Conservation (phyloP, 1,140 invertebrate genomes). For the Oryctes rhinoceros region DNA sequence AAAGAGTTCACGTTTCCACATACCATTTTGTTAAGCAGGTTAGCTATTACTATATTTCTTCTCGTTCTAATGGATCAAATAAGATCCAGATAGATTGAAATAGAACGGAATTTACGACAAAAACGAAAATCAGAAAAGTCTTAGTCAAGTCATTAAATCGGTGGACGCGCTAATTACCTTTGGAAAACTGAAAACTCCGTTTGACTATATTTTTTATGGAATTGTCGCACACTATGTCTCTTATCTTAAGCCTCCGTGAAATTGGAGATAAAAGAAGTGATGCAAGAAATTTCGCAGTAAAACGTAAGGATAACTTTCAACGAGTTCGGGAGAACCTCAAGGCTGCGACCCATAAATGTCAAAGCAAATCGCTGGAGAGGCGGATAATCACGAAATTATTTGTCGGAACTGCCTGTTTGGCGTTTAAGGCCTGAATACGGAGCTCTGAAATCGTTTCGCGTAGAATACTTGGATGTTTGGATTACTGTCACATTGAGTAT, state of each 20-base stretch:
- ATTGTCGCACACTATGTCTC: not conserved
- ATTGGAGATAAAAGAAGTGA: constrained; percentile 30
- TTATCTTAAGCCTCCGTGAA: not conserved
- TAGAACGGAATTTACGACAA: not conserved
- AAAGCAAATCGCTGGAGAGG: not conserved
- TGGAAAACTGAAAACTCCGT: not conserved
- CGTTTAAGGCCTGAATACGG: not conserved
- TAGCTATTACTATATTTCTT: too few relatives aligned
- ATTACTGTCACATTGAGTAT: too few relatives aligned
- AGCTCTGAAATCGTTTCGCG: not conserved
- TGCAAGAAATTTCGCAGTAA: constrained; percentile 27
- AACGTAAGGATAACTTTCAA: constrained; percentile 4
- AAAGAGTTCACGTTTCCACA: too few relatives aligned
- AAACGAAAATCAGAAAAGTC: not conserved
- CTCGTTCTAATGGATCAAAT: too few relatives aligned
- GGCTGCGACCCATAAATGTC: constrained; percentile 22
- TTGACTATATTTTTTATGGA: not conserved
- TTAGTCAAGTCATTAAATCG: not conserved
- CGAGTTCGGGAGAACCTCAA: constrained; percentile 9
- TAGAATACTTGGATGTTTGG: not conserved
- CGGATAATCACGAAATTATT: constrained; percentile 24
- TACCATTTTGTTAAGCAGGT: too few relatives aligned
- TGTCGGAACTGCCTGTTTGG: constrained; percentile 1
- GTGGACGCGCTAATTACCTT: not conserved
- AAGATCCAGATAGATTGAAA: too few relatives aligned